A percentile compares a stretch with the other conserved stretches of the same genome.
Conservation (phyloP, 37 sponge, comb jelly and placozoan species). For the Halichondria panicea region DNA sequence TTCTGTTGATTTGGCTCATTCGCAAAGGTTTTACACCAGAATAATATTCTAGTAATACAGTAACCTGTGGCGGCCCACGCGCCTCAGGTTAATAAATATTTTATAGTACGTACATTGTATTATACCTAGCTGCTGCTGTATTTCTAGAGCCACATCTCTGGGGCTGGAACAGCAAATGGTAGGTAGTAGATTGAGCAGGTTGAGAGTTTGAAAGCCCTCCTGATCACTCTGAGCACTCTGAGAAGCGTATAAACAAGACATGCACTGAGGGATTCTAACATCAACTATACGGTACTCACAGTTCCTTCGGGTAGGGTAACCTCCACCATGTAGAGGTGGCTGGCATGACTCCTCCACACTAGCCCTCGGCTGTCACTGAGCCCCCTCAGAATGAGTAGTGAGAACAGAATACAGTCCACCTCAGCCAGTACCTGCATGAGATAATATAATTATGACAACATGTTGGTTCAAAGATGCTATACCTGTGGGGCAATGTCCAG, state of each 20-base stretch:
- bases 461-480: neutral
- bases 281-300: neutral
- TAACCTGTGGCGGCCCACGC: too few relatives aligned
- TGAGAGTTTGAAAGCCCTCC: constrained; percentile 17
- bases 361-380: constrained; percentile 49
- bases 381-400: constrained; percentile 30
- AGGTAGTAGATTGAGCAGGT: constrained; percentile 42
- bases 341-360: constrained; percentile 46
- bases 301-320: constrained; percentile 25
- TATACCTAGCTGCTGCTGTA: neutral
- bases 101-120: too few relatives aligned
- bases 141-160: neutral
- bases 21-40: too few relatives aligned
- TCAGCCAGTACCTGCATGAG: constrained; percentile 31
- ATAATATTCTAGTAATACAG: too few relatives aligned
- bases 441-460: neutral
- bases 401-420: constrained; percentile 55
- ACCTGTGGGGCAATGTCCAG: constrained; percentile 70
- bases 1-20: too few relatives aligned
- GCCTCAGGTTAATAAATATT: too few relatives aligned
- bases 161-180: constrained; percentile 40
- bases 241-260: neutral
- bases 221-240: constrained; percentile 25
- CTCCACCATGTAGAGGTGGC: constrained; percentile 44
- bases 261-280: neutral